These are phyloP conservation scores for Gnathonemus echidnorhynchus DNA, from an alignment of 2,113 vertebrate species.

Conservation along the genomic window DNA sequence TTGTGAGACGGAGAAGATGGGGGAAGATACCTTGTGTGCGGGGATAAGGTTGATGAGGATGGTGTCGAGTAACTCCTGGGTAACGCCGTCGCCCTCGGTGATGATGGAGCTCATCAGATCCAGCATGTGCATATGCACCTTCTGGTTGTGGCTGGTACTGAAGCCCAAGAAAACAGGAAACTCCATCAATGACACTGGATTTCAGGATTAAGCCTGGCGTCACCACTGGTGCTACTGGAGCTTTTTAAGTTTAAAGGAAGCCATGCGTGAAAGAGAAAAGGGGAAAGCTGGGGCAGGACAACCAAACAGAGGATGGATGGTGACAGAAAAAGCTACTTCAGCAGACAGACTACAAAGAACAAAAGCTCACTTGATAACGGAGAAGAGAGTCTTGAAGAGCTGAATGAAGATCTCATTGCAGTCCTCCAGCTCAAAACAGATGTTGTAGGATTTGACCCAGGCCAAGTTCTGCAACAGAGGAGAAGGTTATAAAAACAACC, in stretches of 20 bases:
- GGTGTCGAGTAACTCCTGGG: slow-evolving; percentile 93
- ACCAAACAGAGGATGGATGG: background rate
- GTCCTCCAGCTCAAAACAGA: slow-evolving; percentile 99
- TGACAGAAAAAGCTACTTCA: background rate
- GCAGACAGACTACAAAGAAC: background rate
- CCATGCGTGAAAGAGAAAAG: background rate
- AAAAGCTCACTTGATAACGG: slow-evolving; percentile 91
- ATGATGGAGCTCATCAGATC: slow-evolving; percentile 99
- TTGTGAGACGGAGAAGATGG: background rate
- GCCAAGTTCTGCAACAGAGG: slow-evolving; percentile 77
- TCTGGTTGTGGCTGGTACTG: slow-evolving; percentile 83
- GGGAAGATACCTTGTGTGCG: slow-evolving; percentile 36
- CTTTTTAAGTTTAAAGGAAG: background rate
- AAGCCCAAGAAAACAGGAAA: background rate
- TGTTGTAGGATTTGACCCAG: slow-evolving; percentile 99
- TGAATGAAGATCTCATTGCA: slow-evolving; percentile 99
- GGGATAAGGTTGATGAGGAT: slow-evolving; percentile 99
- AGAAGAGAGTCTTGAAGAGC: slow-evolving; percentile 98
- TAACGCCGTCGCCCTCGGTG: slow-evolving; percentile 98
- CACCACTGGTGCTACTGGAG: background rate
- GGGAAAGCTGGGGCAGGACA: background rate
- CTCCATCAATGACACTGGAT: background rate
- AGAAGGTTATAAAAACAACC: background rate
- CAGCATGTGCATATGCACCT: slow-evolving; percentile 84
- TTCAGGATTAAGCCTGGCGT: background rate